phyloP scores from a whole-genome alignment of 2,797 vertebrate species.

The Poecilia wingei region DNA sequence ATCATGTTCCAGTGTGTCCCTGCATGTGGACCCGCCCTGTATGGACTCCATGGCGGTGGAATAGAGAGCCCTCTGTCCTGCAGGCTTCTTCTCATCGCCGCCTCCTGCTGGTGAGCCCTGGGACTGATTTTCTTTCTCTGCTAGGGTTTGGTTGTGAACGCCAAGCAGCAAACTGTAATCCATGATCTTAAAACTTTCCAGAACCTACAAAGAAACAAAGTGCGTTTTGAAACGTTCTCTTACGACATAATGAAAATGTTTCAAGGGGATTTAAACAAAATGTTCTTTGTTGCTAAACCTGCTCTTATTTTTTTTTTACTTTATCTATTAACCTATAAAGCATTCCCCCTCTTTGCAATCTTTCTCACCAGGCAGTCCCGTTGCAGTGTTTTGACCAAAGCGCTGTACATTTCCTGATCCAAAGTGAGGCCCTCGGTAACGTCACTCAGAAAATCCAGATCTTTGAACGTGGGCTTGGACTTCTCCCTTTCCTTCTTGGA shows the following conservation, averaged over 20 bases:
- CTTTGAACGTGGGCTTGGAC: slow-evolving; percentile 91
- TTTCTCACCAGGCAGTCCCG: slow-evolving; percentile 93
- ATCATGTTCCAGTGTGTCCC: slow-evolving; percentile 89
- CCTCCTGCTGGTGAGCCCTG: slow-evolving; percentile 85
- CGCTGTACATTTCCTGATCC: slow-evolving; percentile 90
- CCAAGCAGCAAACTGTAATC: slow-evolving; percentile 97
- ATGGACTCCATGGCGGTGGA: slow-evolving; percentile 98
- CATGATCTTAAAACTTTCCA: slow-evolving; percentile 99
- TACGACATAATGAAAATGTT: background rate
- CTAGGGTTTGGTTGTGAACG: slow-evolving; percentile 91
- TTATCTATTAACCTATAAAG: background rate
- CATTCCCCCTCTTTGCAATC: background rate
- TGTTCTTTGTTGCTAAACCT: background rate
- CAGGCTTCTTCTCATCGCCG: slow-evolving; percentile 87
- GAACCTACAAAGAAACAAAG: slow-evolving; percentile 68
- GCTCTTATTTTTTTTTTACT: slow-evolving; percentile 7
- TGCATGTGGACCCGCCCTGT: slow-evolving; percentile 89
- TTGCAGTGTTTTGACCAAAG: slow-evolving; percentile 92
- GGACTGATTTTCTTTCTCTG: slow-evolving; percentile 85
- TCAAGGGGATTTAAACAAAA: background rate
- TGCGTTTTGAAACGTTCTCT: slow-evolving; percentile 2
- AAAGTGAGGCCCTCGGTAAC: slow-evolving; percentile 90
- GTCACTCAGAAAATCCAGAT: slow-evolving; percentile 94
- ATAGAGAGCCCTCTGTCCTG: slow-evolving; percentile 91
- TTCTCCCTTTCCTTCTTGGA: slow-evolving; percentile 97